phyloP scores from a whole-genome alignment of 2,113 vertebrate genomes.

The Naja naja region DNA sequence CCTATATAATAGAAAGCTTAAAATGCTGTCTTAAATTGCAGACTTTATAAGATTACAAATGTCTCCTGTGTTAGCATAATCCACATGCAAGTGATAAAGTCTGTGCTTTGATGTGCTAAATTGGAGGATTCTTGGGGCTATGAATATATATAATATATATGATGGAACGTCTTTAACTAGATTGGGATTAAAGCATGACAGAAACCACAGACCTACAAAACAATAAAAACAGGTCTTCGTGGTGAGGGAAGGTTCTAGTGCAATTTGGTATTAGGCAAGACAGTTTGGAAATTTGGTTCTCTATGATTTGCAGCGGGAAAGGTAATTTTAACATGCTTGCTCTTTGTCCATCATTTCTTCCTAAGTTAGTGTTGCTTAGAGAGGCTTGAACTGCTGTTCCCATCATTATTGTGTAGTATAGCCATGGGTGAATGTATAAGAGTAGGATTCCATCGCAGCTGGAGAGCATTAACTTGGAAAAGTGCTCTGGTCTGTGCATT shows the following conservation, averaged over 20 bases:
- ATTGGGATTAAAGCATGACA: conserved; percentile 84
- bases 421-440: not conserved
- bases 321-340: not conserved
- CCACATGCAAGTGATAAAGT: conserved; percentile 83
- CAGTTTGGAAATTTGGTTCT: not conserved
- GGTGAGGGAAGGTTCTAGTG: conserved; percentile 47
- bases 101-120: conserved; percentile 90
- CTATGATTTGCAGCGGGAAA: not conserved
- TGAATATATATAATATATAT: conserved; percentile 73
- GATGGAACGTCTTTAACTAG: conserved; percentile 87
- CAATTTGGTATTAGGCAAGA: conserved; percentile 60
- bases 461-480: not conserved
- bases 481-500: conserved; percentile 1
- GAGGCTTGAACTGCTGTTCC: not conserved
- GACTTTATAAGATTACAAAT: conserved; percentile 86
- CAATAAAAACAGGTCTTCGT: conserved; percentile 69
- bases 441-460: not conserved
- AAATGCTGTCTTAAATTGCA: conserved; percentile 83
- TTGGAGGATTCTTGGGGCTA: conserved; percentile 89
- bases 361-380: not conserved
- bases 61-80: conserved; percentile 86
- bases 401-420: not conserved
- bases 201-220: conserved; percentile 80
- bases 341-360: not conserved
- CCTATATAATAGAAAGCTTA: conserved; percentile 79